Base-by-base conservation (phyloP, 2,113 vertebrate species). In the Hydrochoerus hydrochaeris region DNA sequence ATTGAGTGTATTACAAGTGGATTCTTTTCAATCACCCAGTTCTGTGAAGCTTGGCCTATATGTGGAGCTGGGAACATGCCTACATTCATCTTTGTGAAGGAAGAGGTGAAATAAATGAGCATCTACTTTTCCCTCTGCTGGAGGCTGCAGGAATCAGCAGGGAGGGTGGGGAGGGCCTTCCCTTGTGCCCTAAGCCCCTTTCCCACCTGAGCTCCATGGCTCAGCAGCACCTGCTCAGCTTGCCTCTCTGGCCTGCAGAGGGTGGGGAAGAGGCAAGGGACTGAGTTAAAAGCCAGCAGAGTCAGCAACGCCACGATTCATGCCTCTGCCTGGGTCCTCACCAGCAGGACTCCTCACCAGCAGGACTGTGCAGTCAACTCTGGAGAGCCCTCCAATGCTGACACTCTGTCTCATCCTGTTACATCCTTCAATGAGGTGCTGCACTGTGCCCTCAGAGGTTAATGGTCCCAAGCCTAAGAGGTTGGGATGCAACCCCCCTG, bases 401-500 rank as follows among this genome's bases (percentile, higher is more conserved):
- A 46, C 38, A 41, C 20, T 9, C 24, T 58, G 28, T 54, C 54
- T 41, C 16, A 26, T 60, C 3, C 16, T 20, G 10, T 28, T 54
- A 52, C 2, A 38, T 4, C 3, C 30, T 41, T 7, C 60, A 16
- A 12, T 13, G 60, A 28, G 32, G 35, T 12, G 3, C 28, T 58
- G 35, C 7, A 2, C 35, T 44, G 22, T 46, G 20, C 24, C 46
- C 10, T 30, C 3, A 38, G 9, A 26, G 16, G 46, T 26, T 49
- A 22, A 32, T 14, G 17, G 12, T 24, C 19, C 49, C 19, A 28
- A 44, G n/a, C 44, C 69, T 78, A 26, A 52, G 20, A 22, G 13
- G 22, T 3, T 41, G 1, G 41, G 32, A 3, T n/a, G 17, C 20
- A 49, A 7, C 6, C 5, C 10, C 0, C 30, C 32, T 1, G 1